These are phyloP conservation scores for Butorides virescens DNA, from an alignment of 2,113 vertebrate genomes.

Conservation along the genomic window DNA sequence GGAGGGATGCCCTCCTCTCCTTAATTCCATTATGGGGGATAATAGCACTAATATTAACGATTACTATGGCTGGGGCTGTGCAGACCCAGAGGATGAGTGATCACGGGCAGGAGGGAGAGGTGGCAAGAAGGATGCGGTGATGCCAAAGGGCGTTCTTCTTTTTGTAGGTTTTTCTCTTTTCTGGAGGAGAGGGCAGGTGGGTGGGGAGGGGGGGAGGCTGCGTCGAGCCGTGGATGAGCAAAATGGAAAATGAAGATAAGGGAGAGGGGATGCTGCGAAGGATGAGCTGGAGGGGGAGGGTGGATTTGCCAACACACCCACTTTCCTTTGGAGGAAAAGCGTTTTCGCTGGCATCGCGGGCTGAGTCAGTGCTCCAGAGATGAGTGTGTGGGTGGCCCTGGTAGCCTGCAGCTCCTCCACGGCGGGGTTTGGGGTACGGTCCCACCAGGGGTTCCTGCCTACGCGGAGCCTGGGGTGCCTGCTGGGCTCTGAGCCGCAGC, in stretches of 20 bases:
- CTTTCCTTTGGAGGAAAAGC: background rate
- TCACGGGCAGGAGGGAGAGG: background rate
- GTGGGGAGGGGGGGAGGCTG: no score
- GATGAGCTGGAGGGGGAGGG: background rate
- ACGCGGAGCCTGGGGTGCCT: rapidly evolving
- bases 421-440: no score
- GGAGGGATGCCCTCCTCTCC: background rate
- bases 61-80: background rate
- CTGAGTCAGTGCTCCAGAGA: background rate
- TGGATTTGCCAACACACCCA: background rate
- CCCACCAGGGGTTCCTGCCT: background rate
- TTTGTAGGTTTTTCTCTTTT: background rate
- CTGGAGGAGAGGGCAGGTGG: background rate
- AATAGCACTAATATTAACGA: no score
- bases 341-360: background rate
- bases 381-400: background rate
- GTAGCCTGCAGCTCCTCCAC: background rate
- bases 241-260: background rate
- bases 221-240: background rate
- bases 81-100: background rate
- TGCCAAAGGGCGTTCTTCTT: background rate
- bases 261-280: background rate
- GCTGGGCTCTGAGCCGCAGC: background rate
- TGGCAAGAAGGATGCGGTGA: background rate
- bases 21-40: background rate